These are phyloP conservation scores for Plemyria rubiginata DNA, from an alignment of 2,888 invertebrate species.

Conservation along the genomic window DNA sequence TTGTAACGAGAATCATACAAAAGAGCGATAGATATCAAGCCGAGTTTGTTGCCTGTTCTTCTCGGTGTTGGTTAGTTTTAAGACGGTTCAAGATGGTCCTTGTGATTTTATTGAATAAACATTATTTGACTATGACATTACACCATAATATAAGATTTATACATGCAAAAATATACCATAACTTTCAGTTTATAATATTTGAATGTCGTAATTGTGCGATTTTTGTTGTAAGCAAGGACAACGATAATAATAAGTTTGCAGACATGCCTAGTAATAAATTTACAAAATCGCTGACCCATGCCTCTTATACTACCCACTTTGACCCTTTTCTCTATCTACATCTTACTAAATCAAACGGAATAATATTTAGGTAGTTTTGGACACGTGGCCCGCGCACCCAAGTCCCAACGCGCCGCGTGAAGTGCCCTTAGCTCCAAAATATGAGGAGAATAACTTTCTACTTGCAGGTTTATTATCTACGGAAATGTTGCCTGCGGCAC, in stretches of 20 bases:
- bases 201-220: neutral
- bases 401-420: slow-evolving; percentile 7
- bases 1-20: too few relatives aligned
- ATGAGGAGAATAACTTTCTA: slow-evolving; percentile 33
- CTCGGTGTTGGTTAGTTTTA: too few relatives aligned
- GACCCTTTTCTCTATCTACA: slow-evolving; percentile 24
- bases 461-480: slow-evolving; percentile 32
- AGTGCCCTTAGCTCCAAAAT: slow-evolving; percentile 31
- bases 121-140: too few relatives aligned
- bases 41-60: too few relatives aligned
- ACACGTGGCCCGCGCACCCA: slow-evolving; percentile 20
- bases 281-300: slow-evolving; percentile 27
- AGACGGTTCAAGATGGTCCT: too few relatives aligned
- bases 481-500: slow-evolving; percentile 28
- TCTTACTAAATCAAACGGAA: slow-evolving; percentile 32
- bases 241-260: neutral
- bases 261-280: slow-evolving; percentile 14
- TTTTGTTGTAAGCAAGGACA: neutral
- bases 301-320: slow-evolving; percentile 17
- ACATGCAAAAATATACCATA: too few relatives aligned
- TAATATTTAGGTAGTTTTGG: slow-evolving; percentile 28
- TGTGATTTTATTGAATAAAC: too few relatives aligned
- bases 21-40: too few relatives aligned
- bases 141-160: too few relatives aligned
- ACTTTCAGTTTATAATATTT: too few relatives aligned